phyloP scores from a whole-genome alignment of 2,113 vertebrate species.

The Coptodon rendalli region DNA sequence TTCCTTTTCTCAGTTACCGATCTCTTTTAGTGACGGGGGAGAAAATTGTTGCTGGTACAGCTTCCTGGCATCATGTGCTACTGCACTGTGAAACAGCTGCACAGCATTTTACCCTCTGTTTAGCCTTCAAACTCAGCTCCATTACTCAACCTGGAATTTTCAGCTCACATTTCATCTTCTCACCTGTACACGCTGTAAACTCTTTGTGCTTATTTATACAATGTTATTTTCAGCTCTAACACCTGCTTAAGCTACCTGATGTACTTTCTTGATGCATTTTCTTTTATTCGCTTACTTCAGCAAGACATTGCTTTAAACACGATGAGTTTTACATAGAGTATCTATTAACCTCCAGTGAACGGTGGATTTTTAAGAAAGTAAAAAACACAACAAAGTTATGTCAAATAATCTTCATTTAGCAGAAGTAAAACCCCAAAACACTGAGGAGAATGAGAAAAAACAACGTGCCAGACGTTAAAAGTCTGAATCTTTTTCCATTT shows the following conservation, averaged over 20 bases:
- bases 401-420: background rate
- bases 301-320: background rate
- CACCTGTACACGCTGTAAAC: background rate
- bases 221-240: background rate
- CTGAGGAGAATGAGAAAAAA: background rate
- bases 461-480: background rate
- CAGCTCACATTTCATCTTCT: background rate
- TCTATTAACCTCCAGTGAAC: background rate
- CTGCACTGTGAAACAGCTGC: background rate
- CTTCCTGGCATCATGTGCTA: background rate
- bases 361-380: background rate
- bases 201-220: background rate
- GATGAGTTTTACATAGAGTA: background rate
- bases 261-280: background rate
- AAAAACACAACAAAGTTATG: background rate
- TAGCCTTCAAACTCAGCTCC: background rate
- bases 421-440: background rate
- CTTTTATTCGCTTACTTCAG: background rate
- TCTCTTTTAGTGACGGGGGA: background rate
- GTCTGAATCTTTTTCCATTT: background rate
- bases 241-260: background rate
- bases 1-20: background rate
- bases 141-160: background rate
- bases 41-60: background rate
- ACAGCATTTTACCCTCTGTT: background rate